Evolutionary conservation across 2,113 vertebrate species (phyloP), one percentile per base, ranked within the genome.

Genomic region (Embiotoca jacksoni): DNA sequence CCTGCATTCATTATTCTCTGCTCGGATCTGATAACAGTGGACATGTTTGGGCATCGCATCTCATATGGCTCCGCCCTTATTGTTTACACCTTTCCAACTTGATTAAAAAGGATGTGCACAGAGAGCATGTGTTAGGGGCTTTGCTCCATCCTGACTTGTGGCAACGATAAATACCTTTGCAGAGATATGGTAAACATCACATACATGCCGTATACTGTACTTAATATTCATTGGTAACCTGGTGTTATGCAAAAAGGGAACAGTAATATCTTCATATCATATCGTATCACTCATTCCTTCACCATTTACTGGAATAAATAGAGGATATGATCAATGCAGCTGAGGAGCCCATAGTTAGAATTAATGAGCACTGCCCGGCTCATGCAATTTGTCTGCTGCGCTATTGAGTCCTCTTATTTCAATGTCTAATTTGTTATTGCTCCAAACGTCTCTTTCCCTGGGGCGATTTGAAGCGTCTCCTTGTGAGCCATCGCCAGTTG

Each of bases 371-470:
- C 80, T 86, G 88, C 75, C 85, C 47, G 33, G 75, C 88, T 82
- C 89, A 71, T 81, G 91, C 88, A 93, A 88, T 93, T 92, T 93
- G 91, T 93, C 81, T 90, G 77, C 87, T 75, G 86, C 75, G 81
- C 89, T 91, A 94, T 90, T 93, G 90, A 92, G 90, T 89, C 60
- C 83, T 94, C 91, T 91, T 94, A 92, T 93, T 94, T 93, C 90
- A 89, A 86, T 88, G 90, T 92, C 88, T 94, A 89, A 94, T 93
- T 92, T 93, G 92, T 94, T 92, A 91, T 87, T 91, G 80, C 84
- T 72, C 82, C 74, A 86, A 91, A 92, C 87, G 83, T 92, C 82
- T 90, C 86, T 72, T 88, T 89, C 88, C 88, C 89, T 11, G 50
- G 76, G 82, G 89, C 78, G 10, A 76, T 89, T 75, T 66, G 80